Percentiles rank a stretch among this genome's conserved stretches.
phyloP scores from a whole-genome alignment of 2,888 invertebrate genomes.

The Sylvicola cinctus region DNA sequence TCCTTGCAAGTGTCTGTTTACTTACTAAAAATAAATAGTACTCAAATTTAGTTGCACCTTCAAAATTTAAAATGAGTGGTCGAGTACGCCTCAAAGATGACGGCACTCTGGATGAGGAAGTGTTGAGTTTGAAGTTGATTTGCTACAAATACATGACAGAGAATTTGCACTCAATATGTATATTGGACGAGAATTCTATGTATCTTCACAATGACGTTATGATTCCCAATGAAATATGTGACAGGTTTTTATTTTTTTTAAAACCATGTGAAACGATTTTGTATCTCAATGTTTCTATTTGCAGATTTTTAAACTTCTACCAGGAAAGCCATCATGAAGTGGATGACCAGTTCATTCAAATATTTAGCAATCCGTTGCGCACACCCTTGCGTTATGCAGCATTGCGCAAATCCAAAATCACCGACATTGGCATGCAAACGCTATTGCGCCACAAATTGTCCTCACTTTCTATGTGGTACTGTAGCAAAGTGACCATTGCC shows the following conservation, averaged over 20 bases:
- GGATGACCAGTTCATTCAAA: slow-evolving; percentile 44
- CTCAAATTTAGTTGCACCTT: no score
- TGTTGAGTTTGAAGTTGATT: slow-evolving; percentile 22
- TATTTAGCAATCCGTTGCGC: slow-evolving; percentile 44
- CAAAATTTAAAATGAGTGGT: slow-evolving; percentile 16
- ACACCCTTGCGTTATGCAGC: slow-evolving; percentile 48
- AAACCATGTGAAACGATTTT: not conserved
- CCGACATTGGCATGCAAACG: slow-evolving; percentile 45
- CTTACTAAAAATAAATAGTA: no score
- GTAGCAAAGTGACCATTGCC: slow-evolving; percentile 39
- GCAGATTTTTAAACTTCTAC: slow-evolving; percentile 23
- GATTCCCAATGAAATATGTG: slow-evolving; percentile 49
- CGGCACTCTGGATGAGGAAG: slow-evolving; percentile 23
- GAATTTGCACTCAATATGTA: slow-evolving; percentile 20
- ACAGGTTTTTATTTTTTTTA: slow-evolving; percentile 19
- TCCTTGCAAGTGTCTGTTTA: no score
- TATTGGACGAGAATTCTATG: slow-evolving; percentile 14
- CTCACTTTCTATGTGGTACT: slow-evolving; percentile 56
- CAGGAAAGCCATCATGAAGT: slow-evolving; percentile 28
- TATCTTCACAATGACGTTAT: slow-evolving; percentile 33
- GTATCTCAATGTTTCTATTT: slow-evolving; percentile 11
- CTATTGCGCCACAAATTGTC: slow-evolving; percentile 51
- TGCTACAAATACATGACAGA: slow-evolving; percentile 22
- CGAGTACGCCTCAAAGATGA: slow-evolving; percentile 25
- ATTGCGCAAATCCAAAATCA: slow-evolving; percentile 48